phyloP scores from a whole-genome alignment of 2,888 invertebrate species.

The Panopea generosa region DNA sequence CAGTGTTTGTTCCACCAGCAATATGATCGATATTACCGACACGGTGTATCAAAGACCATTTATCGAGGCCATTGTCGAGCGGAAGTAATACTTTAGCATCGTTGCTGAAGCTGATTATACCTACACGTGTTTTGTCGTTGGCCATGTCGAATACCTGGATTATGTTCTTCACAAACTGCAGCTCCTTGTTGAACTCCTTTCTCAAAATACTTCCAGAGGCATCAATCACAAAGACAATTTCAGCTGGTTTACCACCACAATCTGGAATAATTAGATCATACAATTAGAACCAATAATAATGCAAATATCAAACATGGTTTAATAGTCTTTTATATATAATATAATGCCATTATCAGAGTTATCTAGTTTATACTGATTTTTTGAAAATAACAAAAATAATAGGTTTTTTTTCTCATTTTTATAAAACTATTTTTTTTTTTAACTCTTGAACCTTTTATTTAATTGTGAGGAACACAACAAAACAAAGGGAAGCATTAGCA shows the following conservation, averaged over 20 bases:
- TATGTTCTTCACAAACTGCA: constrained; percentile 69
- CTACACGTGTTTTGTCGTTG: constrained; percentile 66
- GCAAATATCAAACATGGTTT: too few relatives aligned
- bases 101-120: constrained; percentile 69
- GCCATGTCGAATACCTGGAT: constrained; percentile 69
- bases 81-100: constrained; percentile 55
- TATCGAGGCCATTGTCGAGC: constrained; percentile 53
- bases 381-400: too few relatives aligned
- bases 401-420: too few relatives aligned
- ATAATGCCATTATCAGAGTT: too few relatives aligned
- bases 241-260: constrained; percentile 73
- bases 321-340: too few relatives aligned
- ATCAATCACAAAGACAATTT: constrained; percentile 69
- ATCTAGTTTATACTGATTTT: too few relatives aligned
- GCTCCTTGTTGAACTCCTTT: constrained; percentile 73
- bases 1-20: constrained; percentile 70
- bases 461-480: too few relatives aligned
- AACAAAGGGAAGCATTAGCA: too few relatives aligned
- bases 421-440: too few relatives aligned
- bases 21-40: constrained; percentile 56
- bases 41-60: constrained; percentile 52
- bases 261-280: constrained; percentile 63
- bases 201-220: constrained; percentile 75
- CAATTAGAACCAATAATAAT: too few relatives aligned
- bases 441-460: too few relatives aligned